A percentile compares a stretch with the other conserved stretches of the same genome.
Conservation (phyloP, 2,113 vertebrate species). For the Sturnus vulgaris region DNA sequence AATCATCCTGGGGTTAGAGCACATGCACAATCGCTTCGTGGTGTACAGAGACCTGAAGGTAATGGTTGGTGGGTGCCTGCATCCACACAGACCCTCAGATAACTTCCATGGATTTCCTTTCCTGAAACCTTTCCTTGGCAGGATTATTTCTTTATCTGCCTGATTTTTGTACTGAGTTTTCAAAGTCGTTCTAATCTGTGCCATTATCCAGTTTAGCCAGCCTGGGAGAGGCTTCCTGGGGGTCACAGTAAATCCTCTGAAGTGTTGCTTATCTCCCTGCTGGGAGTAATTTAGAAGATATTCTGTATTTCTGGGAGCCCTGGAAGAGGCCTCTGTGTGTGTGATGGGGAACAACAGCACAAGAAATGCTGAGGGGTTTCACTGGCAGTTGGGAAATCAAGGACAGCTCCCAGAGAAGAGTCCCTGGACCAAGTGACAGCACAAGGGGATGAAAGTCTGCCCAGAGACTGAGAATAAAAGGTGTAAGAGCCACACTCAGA, state of each 20-base stretch:
- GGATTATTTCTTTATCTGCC: neutral
- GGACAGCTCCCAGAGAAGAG: neutral
- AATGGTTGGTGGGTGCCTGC: neutral
- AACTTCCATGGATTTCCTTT: neutral
- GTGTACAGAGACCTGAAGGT: slow-evolving; percentile 98
- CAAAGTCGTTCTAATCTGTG: neutral
- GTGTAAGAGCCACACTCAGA: neutral
- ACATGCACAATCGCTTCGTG: slow-evolving; percentile 96
- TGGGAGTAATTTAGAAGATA: neutral
- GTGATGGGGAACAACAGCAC: neutral
- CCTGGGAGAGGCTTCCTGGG: neutral
- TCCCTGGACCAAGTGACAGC: neutral
- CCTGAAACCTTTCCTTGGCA: neutral
- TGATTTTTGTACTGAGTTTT: neutral
- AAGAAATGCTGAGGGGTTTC: neutral
- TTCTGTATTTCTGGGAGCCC: neutral
- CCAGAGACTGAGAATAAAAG: neutral
- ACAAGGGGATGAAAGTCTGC: neutral
- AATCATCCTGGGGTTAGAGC: slow-evolving; percentile 94
- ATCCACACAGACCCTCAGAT: neutral
- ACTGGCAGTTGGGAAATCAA: rapidly evolving
- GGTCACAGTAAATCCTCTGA: neutral
- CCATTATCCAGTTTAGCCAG: neutral
- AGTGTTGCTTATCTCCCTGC: neutral
- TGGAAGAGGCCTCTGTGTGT: neutral